Evolutionary conservation across 2,113 vertebrate genomes (phyloP), one percentile per base, ranked within the genome.

Genomic region (Hemiprocne comata): DNA sequence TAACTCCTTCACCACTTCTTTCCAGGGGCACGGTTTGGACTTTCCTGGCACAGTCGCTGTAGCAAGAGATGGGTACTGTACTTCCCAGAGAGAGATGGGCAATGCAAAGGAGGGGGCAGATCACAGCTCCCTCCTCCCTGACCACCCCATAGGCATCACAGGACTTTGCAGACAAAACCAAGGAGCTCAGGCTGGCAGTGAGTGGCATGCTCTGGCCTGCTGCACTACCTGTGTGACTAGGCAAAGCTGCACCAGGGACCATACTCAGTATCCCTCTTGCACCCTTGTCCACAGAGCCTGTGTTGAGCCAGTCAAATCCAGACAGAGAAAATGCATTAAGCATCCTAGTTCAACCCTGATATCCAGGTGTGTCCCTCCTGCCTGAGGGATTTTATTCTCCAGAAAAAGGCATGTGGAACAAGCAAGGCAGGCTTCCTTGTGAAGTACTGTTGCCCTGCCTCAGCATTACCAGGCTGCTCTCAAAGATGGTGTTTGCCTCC

Each of bases 201-300:
- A 67, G 34, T 3, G 1, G 33, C 33, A 64, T 0, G 5, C 51
- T 74, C 5, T 8, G 79, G 16, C 53, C 55, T 60, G 44, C 33
- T 36, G 26, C 0, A 1, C 31, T 40, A n/a, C 50, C 54, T 42
- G 24, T 0, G 13, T 3, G 9, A 69, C 62, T 44, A 62, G 42
- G 48, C 23, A 61, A 58, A 84, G n/a, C 40, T 73, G 29, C 0
- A 1, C 51, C 24, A 21, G 25, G 24, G 15, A 25, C 15, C 4
- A 20, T 8, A 34, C 24, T 40, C 31, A 54, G 7, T 23, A 84
- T 23, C 19, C 19, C 25, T 34, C 34, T 23, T 1, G 7, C 7
- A 58, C 17, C n/a, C 26, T 10, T 2, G 4, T 65, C 23, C 40
- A 57, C 10, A 31, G 31, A 85, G 24, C 19, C 46, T 60, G 33